Conservation (phyloP, 2,888 invertebrate species). For the Ariolimax columbianus region DNA sequence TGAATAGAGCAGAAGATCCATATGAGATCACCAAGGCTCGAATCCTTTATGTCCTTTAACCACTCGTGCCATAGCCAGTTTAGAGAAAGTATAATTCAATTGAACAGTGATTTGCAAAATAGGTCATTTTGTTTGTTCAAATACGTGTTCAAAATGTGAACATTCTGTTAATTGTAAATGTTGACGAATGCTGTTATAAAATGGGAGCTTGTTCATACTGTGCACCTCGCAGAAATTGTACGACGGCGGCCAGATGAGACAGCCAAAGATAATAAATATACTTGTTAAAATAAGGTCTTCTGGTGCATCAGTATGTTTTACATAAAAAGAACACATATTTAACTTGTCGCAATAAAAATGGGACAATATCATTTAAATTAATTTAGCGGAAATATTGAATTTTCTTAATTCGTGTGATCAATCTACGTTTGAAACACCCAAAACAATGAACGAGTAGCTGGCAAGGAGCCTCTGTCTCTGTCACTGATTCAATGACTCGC, state of each 20-base stretch:
- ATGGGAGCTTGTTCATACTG: neutral
- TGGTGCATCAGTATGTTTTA: neutral
- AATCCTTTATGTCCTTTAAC: no score
- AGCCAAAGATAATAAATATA: neutral
- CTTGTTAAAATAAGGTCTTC: neutral
- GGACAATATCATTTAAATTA: neutral
- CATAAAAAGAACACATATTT: neutral
- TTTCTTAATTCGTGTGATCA: neutral
- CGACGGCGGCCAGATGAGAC: neutral
- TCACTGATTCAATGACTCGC: neutral
- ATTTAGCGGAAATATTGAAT: neutral
- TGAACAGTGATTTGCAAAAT: no score
- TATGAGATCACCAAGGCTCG: no score
- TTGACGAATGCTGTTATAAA: neutral
- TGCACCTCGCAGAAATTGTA: neutral
- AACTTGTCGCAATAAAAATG: neutral
- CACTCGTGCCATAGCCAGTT: no score
- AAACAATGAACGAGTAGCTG: constrained; percentile 4
- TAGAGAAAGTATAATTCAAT: no score
- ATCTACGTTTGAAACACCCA: neutral
- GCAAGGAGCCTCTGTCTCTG: neutral
- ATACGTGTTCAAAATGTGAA: no score
- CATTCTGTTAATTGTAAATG: no score
- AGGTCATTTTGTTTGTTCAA: no score
- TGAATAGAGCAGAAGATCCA: no score